A percentile compares a stretch with the other conserved stretches of the same genome.
Conservation (phyloP, 2,113 vertebrate genomes). For the Calyptomena viridis region DNA sequence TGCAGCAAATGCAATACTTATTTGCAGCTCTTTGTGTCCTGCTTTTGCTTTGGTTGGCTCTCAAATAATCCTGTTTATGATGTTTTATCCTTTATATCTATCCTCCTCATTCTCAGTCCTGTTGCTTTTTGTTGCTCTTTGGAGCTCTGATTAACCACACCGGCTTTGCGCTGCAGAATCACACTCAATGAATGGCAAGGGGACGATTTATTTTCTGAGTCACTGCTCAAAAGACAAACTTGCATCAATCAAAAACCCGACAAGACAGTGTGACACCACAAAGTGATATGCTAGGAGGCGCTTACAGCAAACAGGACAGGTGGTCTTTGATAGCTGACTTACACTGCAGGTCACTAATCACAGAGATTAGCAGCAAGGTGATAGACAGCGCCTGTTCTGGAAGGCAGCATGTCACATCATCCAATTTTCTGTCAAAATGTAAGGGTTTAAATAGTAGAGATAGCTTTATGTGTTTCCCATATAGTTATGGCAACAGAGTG, state of each 20-base stretch:
- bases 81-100: slow-evolving; percentile 32
- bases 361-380: slow-evolving; percentile 61
- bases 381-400: slow-evolving; percentile 36
- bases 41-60: neutral
- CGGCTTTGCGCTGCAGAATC: slow-evolving; percentile 11
- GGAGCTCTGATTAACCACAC: slow-evolving; percentile 59
- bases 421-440: slow-evolving; percentile 56
- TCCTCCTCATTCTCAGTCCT: neutral
- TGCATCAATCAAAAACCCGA: slow-evolving; percentile 62
- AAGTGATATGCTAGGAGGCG: neutral
- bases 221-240: slow-evolving; percentile 59
- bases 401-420: slow-evolving; percentile 36
- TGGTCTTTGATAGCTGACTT: slow-evolving; percentile 62
- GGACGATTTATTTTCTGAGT: slow-evolving; percentile 67
- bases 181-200: slow-evolving; percentile 45
- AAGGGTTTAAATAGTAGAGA: slow-evolving; percentile 23
- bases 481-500: neutral
- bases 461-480: slow-evolving; percentile 8
- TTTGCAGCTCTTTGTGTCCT: slow-evolving; percentile 31
- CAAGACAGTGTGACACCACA: slow-evolving; percentile 52
- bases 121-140: slow-evolving; percentile 49
- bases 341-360: slow-evolving; percentile 66
- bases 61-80: slow-evolving; percentile 56
- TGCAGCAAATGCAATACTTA: neutral
- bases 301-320: slow-evolving; percentile 54